Base-by-base conservation (phyloP, 2,113 vertebrate species). In the Cyprinodon tularosa region DNA sequence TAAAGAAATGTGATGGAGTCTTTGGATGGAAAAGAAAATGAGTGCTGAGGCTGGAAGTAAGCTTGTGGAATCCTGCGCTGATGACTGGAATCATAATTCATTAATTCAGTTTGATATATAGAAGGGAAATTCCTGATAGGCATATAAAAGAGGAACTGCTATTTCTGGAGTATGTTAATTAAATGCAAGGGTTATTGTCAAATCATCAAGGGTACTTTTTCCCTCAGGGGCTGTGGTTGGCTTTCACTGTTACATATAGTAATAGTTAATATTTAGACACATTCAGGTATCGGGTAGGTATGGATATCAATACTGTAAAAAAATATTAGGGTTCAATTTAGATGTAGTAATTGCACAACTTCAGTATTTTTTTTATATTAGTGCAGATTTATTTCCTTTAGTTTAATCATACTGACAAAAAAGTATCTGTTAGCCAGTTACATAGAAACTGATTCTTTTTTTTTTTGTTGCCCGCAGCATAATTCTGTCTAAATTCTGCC, bases 191-290 rank as follows among this genome's bases (percentile, higher is more conserved):
- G 67, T 80, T 64, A 80, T 81, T 88, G 70, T 85, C 75, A 78
- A 85, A 81, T 88, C 80, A 82, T 77, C 86, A 70, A 68, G 74
- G 76, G 68, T 84, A 64, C 77, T 77, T 62, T 91, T 86, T 86
- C 64, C 64, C 77, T n/a, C 40, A 50, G 64, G 68, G 72, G 78
- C 75, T 85, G 82, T 62, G 62, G 10, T 59, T 40, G 29, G 48
- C 36, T 17, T 39, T 68, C 66, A 68, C 14, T 29, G 29, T 14
- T 53, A 53, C 48, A 2, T 50, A 5, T 15, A 17, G 48, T 2
- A 50, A 13, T 14, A 0, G 15, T 20, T 17, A 53, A 53, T 1
- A 6, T 50, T 53, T 53, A 7, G 6, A 15, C 2, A 53, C 48
- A 53, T 5, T 15, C 48, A 20, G 14, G 29, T 29, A 29, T 29